phyloP scores from a whole-genome alignment of 2,113 vertebrate species.

The Labeo catla region DNA sequence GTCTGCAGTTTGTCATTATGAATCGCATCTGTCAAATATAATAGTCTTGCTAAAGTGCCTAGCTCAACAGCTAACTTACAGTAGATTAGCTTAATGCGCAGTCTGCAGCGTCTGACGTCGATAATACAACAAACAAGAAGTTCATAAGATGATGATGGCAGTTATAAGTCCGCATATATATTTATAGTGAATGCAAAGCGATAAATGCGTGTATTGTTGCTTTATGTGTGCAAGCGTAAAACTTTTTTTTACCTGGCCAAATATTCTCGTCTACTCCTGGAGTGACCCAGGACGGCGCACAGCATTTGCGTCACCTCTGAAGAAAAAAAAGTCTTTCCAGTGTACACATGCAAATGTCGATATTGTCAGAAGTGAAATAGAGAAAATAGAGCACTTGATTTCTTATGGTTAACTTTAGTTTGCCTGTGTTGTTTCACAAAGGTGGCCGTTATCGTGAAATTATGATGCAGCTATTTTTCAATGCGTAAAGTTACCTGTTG shows the following conservation, averaged over 20 bases:
- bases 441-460: not conserved
- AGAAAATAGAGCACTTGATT: not conserved
- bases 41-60: not conserved
- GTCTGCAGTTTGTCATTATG: not conserved
- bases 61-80: constrained; percentile 16
- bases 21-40: constrained; percentile 15
- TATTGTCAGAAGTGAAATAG: not conserved
- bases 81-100: not conserved
- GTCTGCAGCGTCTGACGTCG: not conserved
- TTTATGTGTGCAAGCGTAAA: not conserved
- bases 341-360: not conserved
- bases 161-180: not conserved
- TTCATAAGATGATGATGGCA: no score
- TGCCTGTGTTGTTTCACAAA: not conserved
- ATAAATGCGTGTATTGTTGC: not conserved
- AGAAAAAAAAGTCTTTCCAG: not conserved
- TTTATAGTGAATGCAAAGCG: not conserved
- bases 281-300: constrained; percentile 48
- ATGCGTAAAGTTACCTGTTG: not conserved
- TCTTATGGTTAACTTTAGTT: not conserved
- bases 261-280: constrained; percentile 37
- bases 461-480: constrained; percentile 1
- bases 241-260: constrained; percentile 39
- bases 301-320: constrained; percentile 41
- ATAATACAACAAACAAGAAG: not conserved